These are phyloP conservation scores for Dolichomitus sp. DNA, from an alignment of 2,888 invertebrate genomes.

Conservation along the genomic window DNA sequence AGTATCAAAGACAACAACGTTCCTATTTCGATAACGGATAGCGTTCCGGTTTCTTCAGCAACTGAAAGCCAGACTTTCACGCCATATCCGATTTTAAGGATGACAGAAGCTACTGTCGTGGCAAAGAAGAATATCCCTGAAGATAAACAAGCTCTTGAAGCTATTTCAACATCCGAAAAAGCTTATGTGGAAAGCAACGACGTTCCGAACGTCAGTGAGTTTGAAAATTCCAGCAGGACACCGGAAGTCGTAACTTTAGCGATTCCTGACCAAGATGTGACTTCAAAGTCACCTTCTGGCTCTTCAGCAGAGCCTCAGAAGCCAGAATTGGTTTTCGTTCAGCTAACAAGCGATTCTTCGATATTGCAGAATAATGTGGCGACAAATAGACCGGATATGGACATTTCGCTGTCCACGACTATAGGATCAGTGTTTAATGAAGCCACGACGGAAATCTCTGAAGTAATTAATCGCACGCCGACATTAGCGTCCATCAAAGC, in stretches of 20 bases:
- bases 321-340: slow-evolving; percentile 14
- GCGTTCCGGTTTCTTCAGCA: slow-evolving; percentile 34
- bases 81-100: slow-evolving; percentile 71
- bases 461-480: slow-evolving; percentile 26
- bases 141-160: background rate
- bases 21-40: slow-evolving; percentile 46
- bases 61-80: slow-evolving; percentile 63
- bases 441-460: slow-evolving; percentile 46
- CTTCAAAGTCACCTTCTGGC: background rate
- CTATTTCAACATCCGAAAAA: slow-evolving; percentile 12
- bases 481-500: slow-evolving; percentile 51
- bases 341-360: slow-evolving; percentile 38
- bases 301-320: slow-evolving; percentile 1
- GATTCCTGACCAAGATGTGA: background rate
- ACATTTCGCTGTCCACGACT: slow-evolving; percentile 15
- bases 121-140: background rate
- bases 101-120: slow-evolving; percentile 37
- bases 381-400: slow-evolving; percentile 17
- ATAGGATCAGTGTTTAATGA: background rate
- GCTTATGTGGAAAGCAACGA: slow-evolving; percentile 50
- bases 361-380: slow-evolving; percentile 25
- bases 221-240: slow-evolving; percentile 7
- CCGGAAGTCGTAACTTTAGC: background rate
- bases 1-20: slow-evolving; percentile 17
- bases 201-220: slow-evolving; percentile 39